Base-by-base conservation (phyloP, 2,113 vertebrate genomes). In the Silurus glanis region DNA sequence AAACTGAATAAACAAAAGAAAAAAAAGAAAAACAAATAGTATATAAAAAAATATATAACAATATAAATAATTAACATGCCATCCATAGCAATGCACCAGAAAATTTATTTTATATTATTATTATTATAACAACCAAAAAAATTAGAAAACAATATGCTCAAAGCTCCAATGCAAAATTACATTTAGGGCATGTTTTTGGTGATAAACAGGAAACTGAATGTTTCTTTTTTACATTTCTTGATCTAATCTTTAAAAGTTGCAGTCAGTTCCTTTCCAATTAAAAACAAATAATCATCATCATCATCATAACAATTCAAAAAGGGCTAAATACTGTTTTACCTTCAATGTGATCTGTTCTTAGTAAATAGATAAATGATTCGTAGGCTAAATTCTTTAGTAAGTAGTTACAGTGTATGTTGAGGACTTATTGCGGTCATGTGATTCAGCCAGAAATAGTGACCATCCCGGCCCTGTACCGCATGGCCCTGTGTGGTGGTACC, bases 401-500 rank as follows among this genome's bases (percentile, higher is more conserved):
- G 19, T 16, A 45, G 2, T 47, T 19, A 58, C 37, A 37, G 17
- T 58, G 6, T 16, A 69, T 8, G 17, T 21, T 21, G 7, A 37
- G 12, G 12, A 53, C n/a, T 69, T 58, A 9, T 17, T 13, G 56
- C 64, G 7, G 45, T 82, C 59, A 53, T 82, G 69, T 80, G 86
- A 72, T 85, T 61, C 87, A 91, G 90, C 93, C 93, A 92, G 92
- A 93, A 74, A 82, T 72, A 82, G 89, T 92, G 89, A 59, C 12
- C 69, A 80, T 93, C 69, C 91, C 93, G 3, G 91, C 92, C 67
- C 72, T 97, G 91, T 89, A 80, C 87, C 93, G 91, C 1, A 94
- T 96, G 7, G 95, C 94, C 0, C 91, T 97, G 85, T 93, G 93
- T 0, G 96, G 96, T 0, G 96, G 96, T 69, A 96, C 96, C 49